Evolutionary conservation across 2,797 vertebrate species (phyloP).

Genomic region (Neomorphus geoffroyi): DNA sequence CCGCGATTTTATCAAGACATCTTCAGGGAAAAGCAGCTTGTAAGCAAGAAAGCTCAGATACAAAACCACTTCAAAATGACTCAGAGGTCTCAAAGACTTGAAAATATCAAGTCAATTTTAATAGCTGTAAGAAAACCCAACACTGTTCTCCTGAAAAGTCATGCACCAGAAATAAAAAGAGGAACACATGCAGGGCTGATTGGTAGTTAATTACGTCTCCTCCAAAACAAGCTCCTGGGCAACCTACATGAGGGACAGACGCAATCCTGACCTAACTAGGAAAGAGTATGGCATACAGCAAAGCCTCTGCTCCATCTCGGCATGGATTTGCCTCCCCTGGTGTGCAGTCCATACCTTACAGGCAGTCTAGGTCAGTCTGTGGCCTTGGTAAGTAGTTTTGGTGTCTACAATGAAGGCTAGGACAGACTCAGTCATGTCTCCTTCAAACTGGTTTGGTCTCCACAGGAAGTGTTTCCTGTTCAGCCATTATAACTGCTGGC

Average conservation of each 20-base stretch:
- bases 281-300: neutral
- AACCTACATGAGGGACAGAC: neutral
- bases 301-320: neutral
- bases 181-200: neutral
- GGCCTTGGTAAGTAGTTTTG: neutral
- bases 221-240: neutral
- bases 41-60: constrained; percentile 2
- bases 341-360: neutral
- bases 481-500: neutral
- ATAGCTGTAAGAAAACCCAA: neutral
- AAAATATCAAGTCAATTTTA: constrained; percentile 14
- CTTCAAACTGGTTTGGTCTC: neutral
- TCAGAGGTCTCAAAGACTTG: neutral
- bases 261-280: neutral
- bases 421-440: neutral
- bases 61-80: neutral
- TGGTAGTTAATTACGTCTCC: neutral
- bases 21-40: neutral
- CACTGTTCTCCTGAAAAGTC: neutral
- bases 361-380: neutral
- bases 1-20: neutral
- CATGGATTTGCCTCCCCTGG: neutral
- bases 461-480: neutral
- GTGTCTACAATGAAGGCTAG: neutral
- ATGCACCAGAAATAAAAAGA: neutral